Conservation (phyloP, 53 echinoderm and acorn worm species). For the Temnopleurus reevesii region DNA sequence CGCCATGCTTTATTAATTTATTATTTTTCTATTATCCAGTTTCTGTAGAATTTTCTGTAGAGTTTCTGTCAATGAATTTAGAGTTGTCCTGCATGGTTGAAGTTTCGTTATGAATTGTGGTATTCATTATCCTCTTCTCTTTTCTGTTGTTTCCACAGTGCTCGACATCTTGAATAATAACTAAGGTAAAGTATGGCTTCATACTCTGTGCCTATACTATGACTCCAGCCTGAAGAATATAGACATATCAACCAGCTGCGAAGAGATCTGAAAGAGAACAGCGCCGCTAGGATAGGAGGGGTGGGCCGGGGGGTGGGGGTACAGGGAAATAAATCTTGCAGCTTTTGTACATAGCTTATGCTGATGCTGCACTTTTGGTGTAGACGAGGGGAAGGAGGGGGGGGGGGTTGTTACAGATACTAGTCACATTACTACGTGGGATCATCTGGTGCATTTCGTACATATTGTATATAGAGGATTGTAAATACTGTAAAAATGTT, state of each 20-base stretch:
- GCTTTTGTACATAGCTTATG: background rate
- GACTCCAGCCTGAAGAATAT: background rate
- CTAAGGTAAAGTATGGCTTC: slow-evolving; percentile 7
- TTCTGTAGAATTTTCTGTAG: too few species aligned
- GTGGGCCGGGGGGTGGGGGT: background rate
- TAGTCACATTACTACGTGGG: too few species aligned
- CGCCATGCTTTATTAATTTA: background rate
- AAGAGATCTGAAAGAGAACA: background rate
- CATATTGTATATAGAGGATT: background rate
- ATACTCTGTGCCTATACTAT: background rate
- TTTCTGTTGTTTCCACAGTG: background rate
- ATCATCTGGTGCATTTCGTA: background rate
- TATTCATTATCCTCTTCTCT: background rate
- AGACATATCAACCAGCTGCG: background rate
- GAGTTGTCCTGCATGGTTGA: too few species aligned
- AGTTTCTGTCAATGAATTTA: too few species aligned
- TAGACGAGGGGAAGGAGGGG: background rate
- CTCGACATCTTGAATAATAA: slow-evolving; percentile 33
- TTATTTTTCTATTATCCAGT: background rate
- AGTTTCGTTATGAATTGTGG: background rate
- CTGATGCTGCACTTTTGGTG: background rate
- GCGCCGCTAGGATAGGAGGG: background rate
- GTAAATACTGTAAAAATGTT: slow-evolving; percentile 8
- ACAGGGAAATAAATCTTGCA: background rate
- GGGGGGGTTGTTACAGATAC: background rate